Percentiles rank a stretch among this genome's conserved stretches.
phyloP scores from a whole-genome alignment of 2,113 vertebrate species.

The Neotoma lepida region DNA sequence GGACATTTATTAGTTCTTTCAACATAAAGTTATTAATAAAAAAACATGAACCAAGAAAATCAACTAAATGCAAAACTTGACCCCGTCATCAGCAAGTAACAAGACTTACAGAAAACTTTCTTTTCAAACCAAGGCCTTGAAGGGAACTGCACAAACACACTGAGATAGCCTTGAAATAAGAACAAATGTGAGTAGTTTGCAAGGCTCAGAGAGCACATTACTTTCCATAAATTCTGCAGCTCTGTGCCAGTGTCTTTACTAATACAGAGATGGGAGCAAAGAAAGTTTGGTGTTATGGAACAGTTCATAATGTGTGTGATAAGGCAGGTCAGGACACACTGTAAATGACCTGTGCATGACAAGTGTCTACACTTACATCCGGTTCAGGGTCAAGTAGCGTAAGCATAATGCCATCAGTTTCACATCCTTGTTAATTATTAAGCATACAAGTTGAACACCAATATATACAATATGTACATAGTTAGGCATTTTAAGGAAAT shows the following conservation, averaged over 20 bases:
- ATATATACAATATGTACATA: not conserved
- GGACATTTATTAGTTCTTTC: constrained; percentile 27
- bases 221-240: constrained; percentile 52
- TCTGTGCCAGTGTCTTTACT: not conserved
- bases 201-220: not conserved
- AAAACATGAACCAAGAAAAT: not conserved
- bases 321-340: constrained; percentile 60
- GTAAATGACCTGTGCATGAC: not conserved
- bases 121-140: not conserved
- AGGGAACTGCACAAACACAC: not conserved
- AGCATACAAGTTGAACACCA: not conserved
- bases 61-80: not conserved
- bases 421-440: not conserved
- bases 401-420: not conserved
- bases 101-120: constrained; percentile 22
- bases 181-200: constrained; percentile 15
- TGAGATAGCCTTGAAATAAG: constrained; percentile 49
- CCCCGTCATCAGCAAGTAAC: not conserved
- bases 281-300: constrained; percentile 42
- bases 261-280: constrained; percentile 35
- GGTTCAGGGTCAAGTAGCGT: constrained; percentile 36
- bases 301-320: not conserved
- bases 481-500: not conserved
- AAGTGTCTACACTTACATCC: not conserved
- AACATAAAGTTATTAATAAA: not conserved